phyloP scores from a whole-genome alignment of 2,113 vertebrate species.

The Equus przewalskii region DNA sequence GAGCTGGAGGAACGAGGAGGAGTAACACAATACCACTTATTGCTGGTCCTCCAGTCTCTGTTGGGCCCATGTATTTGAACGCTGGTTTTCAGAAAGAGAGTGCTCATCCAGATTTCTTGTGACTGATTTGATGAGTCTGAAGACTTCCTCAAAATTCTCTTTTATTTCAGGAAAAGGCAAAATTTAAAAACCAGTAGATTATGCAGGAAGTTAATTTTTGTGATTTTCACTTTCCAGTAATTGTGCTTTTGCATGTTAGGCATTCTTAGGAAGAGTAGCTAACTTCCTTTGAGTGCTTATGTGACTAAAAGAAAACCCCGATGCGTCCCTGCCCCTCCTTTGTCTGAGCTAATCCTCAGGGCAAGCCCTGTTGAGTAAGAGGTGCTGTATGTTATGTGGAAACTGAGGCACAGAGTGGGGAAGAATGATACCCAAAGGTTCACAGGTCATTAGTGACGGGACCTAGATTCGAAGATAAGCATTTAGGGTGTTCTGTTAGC shows the following conservation, averaged over 20 bases:
- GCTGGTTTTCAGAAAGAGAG: neutral
- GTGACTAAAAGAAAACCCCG: neutral
- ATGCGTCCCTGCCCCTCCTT: neutral
- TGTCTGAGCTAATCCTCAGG: neutral
- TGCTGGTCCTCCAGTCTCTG: neutral
- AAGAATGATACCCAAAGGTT: neutral
- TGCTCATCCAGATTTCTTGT: neutral
- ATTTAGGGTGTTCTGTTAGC: neutral
- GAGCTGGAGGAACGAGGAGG: neutral
- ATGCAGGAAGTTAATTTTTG: neutral
- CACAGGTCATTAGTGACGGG: neutral
- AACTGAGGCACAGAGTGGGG: neutral
- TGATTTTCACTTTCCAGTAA: neutral
- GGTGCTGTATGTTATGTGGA: neutral
- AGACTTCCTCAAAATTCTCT: neutral
- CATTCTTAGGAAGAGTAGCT: neutral
- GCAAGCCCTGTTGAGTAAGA: neutral
- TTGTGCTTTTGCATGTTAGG: neutral
- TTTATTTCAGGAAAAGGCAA: constrained; percentile 31
- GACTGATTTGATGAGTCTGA: constrained; percentile 39
- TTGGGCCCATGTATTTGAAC: neutral
- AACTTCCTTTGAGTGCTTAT: neutral
- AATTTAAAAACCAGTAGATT: neutral
- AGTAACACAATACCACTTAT: too few species aligned
- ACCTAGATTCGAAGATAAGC: too few species aligned